Evolutionary conservation across 2,888 invertebrate genomes (phyloP).

Genomic region (Lasioglossum zephyrum): DNA sequence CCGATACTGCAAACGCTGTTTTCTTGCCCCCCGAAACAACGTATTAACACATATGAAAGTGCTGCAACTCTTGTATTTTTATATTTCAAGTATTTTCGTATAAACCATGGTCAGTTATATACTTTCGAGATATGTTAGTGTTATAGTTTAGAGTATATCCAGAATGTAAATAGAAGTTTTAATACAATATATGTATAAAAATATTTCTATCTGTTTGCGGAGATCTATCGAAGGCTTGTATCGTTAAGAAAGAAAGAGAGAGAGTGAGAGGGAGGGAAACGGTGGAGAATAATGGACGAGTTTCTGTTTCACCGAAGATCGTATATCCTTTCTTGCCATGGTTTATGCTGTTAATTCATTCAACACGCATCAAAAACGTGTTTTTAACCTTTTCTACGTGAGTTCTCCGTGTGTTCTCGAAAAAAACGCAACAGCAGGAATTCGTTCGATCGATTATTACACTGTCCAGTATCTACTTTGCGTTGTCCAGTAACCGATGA

Average conservation of each 20-base stretch:
- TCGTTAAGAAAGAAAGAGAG: not conserved
- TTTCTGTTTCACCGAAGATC: slow-evolving; percentile 15
- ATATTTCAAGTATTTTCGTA: slow-evolving; percentile 62
- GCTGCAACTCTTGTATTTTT: slow-evolving; percentile 65
- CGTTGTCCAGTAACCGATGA: not conserved
- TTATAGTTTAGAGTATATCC: slow-evolving; percentile 45
- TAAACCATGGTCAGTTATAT: slow-evolving; percentile 64
- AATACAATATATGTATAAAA: slow-evolving; percentile 29
- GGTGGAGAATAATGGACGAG: not conserved
- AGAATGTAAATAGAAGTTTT: slow-evolving; percentile 52
- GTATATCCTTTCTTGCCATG: slow-evolving; percentile 59
- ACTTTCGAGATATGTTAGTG: slow-evolving; percentile 39
- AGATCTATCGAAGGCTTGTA: slow-evolving; percentile 6
- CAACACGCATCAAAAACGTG: not conserved
- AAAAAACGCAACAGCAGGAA: slow-evolving; percentile 38
- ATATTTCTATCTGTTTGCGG: slow-evolving; percentile 36
- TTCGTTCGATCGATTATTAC: slow-evolving; percentile 53
- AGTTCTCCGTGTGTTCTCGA: slow-evolving; percentile 8
- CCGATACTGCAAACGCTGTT: slow-evolving; percentile 28
- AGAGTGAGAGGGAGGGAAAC: not conserved
- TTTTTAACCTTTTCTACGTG: slow-evolving; percentile 14
- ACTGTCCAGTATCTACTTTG: slow-evolving; percentile 18
- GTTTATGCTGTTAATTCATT: slow-evolving; percentile 57
- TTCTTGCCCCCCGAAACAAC: slow-evolving; percentile 19
- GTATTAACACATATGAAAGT: slow-evolving; percentile 44